Conservation (phyloP, 92 coral and sea anemone species). For the Isaurus tuberculatus region DNA sequence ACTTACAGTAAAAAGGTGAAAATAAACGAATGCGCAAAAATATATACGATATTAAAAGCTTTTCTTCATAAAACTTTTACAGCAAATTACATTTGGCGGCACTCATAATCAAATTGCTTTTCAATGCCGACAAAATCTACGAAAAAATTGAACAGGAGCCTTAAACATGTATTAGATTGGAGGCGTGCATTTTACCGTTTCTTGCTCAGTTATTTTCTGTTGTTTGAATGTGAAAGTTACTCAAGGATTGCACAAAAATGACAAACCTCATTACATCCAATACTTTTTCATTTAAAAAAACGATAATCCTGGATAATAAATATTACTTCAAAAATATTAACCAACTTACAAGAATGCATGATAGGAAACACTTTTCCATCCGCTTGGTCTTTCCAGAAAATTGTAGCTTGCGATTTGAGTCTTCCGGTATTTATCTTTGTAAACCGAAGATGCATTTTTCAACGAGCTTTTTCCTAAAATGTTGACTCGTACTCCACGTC, state of each 20-base stretch:
- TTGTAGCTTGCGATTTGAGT: conserved; percentile 78
- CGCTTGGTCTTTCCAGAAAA: conserved; percentile 94
- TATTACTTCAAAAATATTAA: not conserved
- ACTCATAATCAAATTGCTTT: not conserved
- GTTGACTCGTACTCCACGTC: conserved; percentile 18
- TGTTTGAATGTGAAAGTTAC: not conserved
- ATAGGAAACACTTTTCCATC: conserved; percentile 65
- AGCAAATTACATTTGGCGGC: not conserved
- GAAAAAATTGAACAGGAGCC: not conserved
- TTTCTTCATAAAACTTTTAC: conserved; percentile 45
- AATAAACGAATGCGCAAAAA: not conserved
- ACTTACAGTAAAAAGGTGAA: not conserved
- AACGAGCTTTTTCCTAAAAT: conserved; percentile 37
- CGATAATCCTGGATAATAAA: conserved; percentile 3
- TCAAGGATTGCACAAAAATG: not conserved
- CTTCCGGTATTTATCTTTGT: conserved; percentile 51
- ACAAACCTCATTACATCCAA: conserved; percentile 1
- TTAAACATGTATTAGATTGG: not conserved
- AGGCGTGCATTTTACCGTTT: not conserved
- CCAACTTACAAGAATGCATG: conserved; percentile 62
- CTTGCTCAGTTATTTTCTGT: not conserved
- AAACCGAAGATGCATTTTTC: conserved; percentile 21
- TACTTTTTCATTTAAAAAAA: not conserved
- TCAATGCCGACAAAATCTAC: conserved; percentile 3
- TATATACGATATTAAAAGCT: not conserved